phyloP scores from a whole-genome alignment of 2,113 vertebrate genomes.

The Vicugna pacos region DNA sequence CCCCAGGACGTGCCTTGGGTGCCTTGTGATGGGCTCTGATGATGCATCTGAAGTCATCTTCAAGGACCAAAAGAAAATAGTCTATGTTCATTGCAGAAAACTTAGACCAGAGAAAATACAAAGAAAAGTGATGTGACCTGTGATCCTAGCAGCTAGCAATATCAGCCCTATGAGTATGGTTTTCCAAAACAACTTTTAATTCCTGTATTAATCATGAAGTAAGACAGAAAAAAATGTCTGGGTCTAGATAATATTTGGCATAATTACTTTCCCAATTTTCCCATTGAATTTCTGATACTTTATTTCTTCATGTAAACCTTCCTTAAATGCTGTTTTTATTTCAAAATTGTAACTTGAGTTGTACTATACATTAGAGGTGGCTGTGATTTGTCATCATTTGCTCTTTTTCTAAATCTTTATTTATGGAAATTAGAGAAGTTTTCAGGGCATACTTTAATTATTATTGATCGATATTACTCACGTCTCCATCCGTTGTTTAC shows the following conservation, averaged over 20 bases:
- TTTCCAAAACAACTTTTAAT: neutral
- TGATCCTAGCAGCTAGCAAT: neutral
- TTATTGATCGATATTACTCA: neutral
- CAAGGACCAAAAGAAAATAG: neutral
- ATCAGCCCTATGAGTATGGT: neutral
- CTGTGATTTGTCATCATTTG: neutral
- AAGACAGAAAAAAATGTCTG: neutral
- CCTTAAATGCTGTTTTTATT: constrained; percentile 13
- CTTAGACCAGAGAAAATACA: constrained; percentile 5
- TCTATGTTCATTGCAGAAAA: neutral
- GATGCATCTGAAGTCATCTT: neutral
- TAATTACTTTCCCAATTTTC: neutral
- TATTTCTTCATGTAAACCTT: constrained; percentile 41
- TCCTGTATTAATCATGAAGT: neutral
- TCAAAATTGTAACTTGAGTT: neutral
- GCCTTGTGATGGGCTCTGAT: neutral
- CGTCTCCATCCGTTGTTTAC: neutral
- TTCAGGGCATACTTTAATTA: constrained; percentile 29
- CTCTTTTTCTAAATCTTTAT: constrained; percentile 18
- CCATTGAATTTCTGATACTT: neutral
- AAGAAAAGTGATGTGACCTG: neutral
- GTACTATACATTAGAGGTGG: neutral
- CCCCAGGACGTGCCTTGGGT: neutral
- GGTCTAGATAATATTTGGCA: neutral
- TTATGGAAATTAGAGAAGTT: constrained; percentile 14